A percentile compares a stretch with the other conserved stretches of the same genome.
phyloP scores from a whole-genome alignment of 1,140 invertebrate species.

The Hypsibius dujardini region DNA sequence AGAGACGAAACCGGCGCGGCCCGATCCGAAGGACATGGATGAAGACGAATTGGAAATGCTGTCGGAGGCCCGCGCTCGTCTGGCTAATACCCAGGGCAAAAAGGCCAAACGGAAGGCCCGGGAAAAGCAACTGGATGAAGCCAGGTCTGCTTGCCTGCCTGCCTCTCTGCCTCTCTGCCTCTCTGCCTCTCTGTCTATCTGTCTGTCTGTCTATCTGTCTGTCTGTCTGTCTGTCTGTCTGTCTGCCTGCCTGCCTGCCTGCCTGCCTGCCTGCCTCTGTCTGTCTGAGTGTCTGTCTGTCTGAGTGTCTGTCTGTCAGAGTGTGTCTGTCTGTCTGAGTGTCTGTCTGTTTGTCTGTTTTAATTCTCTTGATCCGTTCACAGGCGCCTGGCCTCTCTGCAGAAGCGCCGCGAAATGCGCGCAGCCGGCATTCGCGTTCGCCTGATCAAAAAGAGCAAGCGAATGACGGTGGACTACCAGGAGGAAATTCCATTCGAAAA shows the following conservation, averaged over 20 bases:
- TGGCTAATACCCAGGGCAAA: constrained; percentile 98
- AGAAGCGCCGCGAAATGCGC: constrained; percentile 83
- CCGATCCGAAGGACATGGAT: constrained; percentile 99
- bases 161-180: constrained; percentile 17
- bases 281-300: neutral
- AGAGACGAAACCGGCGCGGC: constrained; percentile 94
- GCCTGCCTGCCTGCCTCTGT: constrained; percentile 10
- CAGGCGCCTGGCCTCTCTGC: constrained; percentile 73
- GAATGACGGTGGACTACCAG: constrained; percentile 83
- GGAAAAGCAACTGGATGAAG: constrained; percentile 96
- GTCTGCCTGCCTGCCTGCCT: constrained; percentile 22
- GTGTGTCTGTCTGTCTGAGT: constrained; percentile 22
- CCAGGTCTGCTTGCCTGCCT: constrained; percentile 35
- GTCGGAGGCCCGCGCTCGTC: constrained; percentile 85
- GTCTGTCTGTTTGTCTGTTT: constrained; percentile 18
- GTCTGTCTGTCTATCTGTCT: no score
- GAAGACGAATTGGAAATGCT: constrained; percentile 99
- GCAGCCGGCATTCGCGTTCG: constrained; percentile 82
- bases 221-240: neutral
- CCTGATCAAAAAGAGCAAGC: constrained; percentile 47
- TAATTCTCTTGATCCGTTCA: no score
- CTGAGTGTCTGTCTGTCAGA: neutral
- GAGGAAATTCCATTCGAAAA: constrained; percentile 95
- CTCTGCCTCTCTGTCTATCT: no score
- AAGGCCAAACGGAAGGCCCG: constrained; percentile 96